Conservation (phyloP, 2,113 vertebrate species). For the Gopherus evgoodei region DNA sequence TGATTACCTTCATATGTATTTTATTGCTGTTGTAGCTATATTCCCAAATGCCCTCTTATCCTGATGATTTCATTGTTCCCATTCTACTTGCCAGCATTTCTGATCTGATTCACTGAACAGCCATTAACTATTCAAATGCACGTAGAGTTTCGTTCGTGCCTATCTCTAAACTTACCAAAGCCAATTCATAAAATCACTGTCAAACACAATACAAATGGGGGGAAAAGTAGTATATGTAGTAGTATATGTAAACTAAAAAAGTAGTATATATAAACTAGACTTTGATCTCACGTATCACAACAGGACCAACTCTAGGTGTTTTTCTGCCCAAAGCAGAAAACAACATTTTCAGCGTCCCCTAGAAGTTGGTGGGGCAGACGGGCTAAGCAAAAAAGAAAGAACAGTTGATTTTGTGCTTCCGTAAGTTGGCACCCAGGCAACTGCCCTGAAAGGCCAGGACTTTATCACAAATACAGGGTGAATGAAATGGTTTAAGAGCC, state of each 20-base stretch:
- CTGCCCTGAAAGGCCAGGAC: background rate
- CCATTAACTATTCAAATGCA: background rate
- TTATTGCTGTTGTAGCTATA: background rate
- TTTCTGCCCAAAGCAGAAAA: background rate
- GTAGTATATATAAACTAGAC: background rate
- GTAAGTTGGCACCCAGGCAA: background rate
- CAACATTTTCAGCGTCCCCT: background rate
- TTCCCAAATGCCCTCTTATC: slow-evolving; percentile 39
- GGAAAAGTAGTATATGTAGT: background rate
- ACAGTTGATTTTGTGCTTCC: background rate
- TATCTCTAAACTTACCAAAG: background rate
- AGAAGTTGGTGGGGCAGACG: background rate
- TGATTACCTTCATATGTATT: slow-evolving; percentile 41
- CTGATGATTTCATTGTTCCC: slow-evolving; percentile 43
- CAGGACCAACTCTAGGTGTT: background rate
- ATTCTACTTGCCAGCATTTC: slow-evolving; percentile 6
- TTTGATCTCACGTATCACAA: background rate
- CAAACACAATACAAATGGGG: background rate
- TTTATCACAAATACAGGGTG: background rate
- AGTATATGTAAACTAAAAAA: too few relatives aligned
- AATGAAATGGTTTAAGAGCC: background rate
- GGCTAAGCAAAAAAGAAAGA: background rate
- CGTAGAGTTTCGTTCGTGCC: background rate
- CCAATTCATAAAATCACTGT: background rate
- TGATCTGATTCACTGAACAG: background rate